phyloP scores from a whole-genome alignment of 2,113 vertebrate species.

The Crotalus viridis region DNA sequence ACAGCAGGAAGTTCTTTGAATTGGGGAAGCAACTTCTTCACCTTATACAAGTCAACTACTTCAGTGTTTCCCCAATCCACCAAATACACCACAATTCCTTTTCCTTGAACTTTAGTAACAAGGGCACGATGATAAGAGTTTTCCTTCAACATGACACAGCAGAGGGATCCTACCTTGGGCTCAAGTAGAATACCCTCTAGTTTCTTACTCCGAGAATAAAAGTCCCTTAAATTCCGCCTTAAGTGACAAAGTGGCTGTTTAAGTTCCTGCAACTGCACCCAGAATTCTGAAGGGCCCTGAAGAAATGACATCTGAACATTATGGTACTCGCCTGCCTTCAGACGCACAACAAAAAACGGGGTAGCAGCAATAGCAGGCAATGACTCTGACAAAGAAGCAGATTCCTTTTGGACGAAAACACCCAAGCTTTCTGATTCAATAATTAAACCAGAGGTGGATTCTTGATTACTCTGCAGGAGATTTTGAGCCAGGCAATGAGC shows the following conservation, averaged over 20 bases:
- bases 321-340: conserved; percentile 69
- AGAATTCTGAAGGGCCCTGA: conserved; percentile 81
- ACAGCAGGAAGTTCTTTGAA: conserved; percentile 77
- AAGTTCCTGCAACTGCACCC: conserved; percentile 78
- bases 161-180: conserved; percentile 75
- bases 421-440: conserved; percentile 35
- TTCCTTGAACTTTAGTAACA: conserved; percentile 67
- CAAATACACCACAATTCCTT: conserved; percentile 75
- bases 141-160: conserved; percentile 80
- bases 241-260: conserved; percentile 73
- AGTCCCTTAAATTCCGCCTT: conserved; percentile 69
- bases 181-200: conserved; percentile 58
- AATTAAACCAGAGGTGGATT: conserved; percentile 6
- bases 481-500: conserved; percentile 62
- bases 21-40: conserved; percentile 74
- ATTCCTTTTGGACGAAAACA: background rate
- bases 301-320: conserved; percentile 74
- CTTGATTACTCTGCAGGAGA: conserved; percentile 31
- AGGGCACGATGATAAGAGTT: conserved; percentile 78
- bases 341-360: conserved; percentile 26
- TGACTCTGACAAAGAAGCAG: background rate
- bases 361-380: background rate
- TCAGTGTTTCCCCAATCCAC: conserved; percentile 82
- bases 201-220: conserved; percentile 71
- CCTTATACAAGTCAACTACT: conserved; percentile 61